Base-by-base conservation (phyloP, 1,140 invertebrate species). In the Leptonema lineaticorne region DNA sequence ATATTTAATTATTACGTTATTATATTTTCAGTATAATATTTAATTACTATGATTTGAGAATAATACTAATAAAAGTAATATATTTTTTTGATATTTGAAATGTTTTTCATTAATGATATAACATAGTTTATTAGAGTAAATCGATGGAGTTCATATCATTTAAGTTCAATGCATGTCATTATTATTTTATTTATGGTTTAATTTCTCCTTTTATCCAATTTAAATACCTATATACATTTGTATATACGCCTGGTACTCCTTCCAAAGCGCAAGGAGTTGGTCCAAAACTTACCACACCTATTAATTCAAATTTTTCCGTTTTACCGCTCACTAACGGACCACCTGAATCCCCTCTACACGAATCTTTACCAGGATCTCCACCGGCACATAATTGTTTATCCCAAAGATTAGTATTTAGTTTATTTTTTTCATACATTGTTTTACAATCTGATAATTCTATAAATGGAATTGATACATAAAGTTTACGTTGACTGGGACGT, bases 351-450 rank as follows among this genome's bases (percentile, higher is more conserved):
- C 79, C 80, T 30, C 76, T 77, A 71, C 80, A 82, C 0, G 78
- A 77, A 73, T 82, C 80, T 46, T 76, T 89, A 72, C 78, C 89
- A 41, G 78, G 82, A 6, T 83, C 78, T 0, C 87, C 88, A 6
- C 88, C 88, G 8, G 87, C 88, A 70, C 88, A 90, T 2, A 90
- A 68, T 69, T 90, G 88, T 22, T 81, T 83, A 0, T 82, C 76
- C 0, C 78, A 81, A 50, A 85, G 68, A 0, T 74, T 71, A 0
- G 82, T 79, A 0, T 79, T 78, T 9, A 80, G 77, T 1, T 72
- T 78, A 14, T 20, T 14, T 6, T 18, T 22, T 0, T 14, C 14
- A 37, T 64, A 69, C 0, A 6, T 5, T 28, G 2, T 0, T 28
- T 64, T 14, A 48, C 68, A 69, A 1, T 77, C 76, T 57, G 58